These are phyloP conservation scores for Tenebrio molitor DNA, from an alignment of 1,140 invertebrate species.

Conservation along the genomic window DNA sequence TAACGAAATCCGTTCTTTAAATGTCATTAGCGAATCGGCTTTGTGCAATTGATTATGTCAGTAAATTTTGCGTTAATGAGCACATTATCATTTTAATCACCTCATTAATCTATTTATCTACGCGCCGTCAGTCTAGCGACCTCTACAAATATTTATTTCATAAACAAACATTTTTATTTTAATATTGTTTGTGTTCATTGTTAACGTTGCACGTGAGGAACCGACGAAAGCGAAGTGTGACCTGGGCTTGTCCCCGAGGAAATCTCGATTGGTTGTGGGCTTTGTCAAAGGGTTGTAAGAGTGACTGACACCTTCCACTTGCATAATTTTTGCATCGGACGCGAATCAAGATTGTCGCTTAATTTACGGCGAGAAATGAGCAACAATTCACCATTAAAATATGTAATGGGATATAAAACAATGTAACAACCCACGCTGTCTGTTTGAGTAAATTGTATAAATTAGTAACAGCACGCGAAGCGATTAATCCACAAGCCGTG, in stretches of 20 bases:
- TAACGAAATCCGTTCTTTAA: constrained; percentile 2
- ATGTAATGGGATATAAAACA: constrained; percentile 45
- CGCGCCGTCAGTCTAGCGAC: neutral
- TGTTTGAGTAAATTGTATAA: constrained; percentile 48
- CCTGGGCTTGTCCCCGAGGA: neutral
- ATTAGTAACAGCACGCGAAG: constrained; percentile 42
- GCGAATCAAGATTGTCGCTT: no score
- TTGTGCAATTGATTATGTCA: neutral
- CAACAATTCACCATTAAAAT: constrained; percentile 9
- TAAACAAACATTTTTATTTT: constrained; percentile 1
- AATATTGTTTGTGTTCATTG: constrained; percentile 6
- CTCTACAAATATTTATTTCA: constrained; percentile 22
- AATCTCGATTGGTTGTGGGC: no score
- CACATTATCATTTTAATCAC: constrained; percentile 16
- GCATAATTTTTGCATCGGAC: no score
- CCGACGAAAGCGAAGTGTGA: neutral
- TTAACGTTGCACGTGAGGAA: neutral
- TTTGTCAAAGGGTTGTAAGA: no score
- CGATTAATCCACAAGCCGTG: constrained; percentile 22
- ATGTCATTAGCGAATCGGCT: neutral
- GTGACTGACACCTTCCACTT: no score
- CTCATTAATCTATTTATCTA: constrained; percentile 14
- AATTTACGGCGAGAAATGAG: neutral
- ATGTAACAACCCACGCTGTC: constrained; percentile 46
- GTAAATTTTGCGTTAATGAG: neutral